Percentiles rank a stretch among this genome's conserved stretches.
Conservation (phyloP, 2,797 vertebrate genomes). For the Centropyge bicolor region DNA sequence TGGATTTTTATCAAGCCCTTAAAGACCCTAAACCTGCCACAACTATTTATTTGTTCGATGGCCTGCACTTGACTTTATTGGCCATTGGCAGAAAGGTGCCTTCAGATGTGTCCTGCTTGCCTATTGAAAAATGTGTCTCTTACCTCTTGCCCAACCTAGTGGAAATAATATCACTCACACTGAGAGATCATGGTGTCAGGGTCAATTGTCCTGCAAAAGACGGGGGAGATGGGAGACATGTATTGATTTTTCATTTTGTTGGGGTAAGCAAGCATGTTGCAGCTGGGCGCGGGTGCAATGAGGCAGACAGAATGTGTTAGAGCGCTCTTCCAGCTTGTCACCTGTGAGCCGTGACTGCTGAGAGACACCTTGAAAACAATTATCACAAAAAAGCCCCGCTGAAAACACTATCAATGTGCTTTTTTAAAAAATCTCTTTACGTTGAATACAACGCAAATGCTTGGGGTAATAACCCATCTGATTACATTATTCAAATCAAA, state of each 20-base stretch:
- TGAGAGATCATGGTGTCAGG: slow-evolving; percentile 83
- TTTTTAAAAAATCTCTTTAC: slow-evolving; percentile 11
- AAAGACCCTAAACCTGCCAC: slow-evolving; percentile 63
- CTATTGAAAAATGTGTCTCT: slow-evolving; percentile 79
- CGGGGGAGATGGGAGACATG: slow-evolving; percentile 76
- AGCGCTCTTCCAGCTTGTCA: slow-evolving; percentile 73
- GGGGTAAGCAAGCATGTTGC: slow-evolving; percentile 84
- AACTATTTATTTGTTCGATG: slow-evolving; percentile 65
- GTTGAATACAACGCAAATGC: slow-evolving; percentile 19
- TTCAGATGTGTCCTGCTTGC: slow-evolving; percentile 63
- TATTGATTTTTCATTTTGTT: slow-evolving; percentile 87
- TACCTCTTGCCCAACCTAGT: slow-evolving; percentile 82
- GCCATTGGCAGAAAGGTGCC: slow-evolving; percentile 74
- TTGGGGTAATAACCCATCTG: slow-evolving; percentile 39
- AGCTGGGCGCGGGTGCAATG: slow-evolving; percentile 79
- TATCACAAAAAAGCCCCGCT: slow-evolving; percentile 34
- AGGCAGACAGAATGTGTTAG: slow-evolving; percentile 75
- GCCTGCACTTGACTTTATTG: slow-evolving; percentile 81
- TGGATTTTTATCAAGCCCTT: slow-evolving; percentile 41
- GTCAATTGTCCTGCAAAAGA: slow-evolving; percentile 85
- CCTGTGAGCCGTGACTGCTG: slow-evolving; percentile 63
- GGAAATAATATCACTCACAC: slow-evolving; percentile 84
- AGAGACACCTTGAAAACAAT: slow-evolving; percentile 66
- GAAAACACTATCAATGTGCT: slow-evolving; percentile 34
- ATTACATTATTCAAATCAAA: slow-evolving; percentile 53